Conservation (phyloP, 2,888 invertebrate genomes). For the Ennomos quercinarius region DNA sequence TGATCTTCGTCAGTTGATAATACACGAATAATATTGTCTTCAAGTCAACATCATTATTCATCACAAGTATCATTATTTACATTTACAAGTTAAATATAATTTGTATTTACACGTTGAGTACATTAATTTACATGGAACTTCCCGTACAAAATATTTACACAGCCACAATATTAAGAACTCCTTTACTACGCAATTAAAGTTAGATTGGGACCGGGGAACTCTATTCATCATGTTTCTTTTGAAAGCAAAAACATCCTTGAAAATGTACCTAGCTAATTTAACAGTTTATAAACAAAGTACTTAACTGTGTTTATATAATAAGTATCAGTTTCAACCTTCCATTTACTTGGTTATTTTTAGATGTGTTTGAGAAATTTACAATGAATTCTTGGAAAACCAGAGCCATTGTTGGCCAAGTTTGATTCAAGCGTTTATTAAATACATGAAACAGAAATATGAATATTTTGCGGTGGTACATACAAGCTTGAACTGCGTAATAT, state of each 20-base stretch:
- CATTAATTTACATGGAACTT: slow-evolving; percentile 54
- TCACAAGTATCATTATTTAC: slow-evolving; percentile 51
- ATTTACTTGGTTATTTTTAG: too few species aligned
- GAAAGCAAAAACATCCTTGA: not conserved
- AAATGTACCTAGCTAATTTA: not conserved
- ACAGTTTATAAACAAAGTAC: too few species aligned
- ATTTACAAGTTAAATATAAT: slow-evolving; percentile 51
- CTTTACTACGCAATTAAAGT: slow-evolving; percentile 31
- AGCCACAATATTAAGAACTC: slow-evolving; percentile 30
- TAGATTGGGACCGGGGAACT: slow-evolving; percentile 37
- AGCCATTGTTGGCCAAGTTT: too few species aligned
- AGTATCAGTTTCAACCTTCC: too few species aligned
- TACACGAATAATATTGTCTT: slow-evolving; percentile 59
- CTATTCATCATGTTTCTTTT: slow-evolving; percentile 15
- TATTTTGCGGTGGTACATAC: too few species aligned
- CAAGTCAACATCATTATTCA: slow-evolving; percentile 65
- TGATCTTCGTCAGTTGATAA: slow-evolving; percentile 4
- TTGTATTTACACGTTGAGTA: slow-evolving; percentile 69
- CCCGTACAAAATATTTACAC: slow-evolving; percentile 60
- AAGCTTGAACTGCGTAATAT: too few species aligned
- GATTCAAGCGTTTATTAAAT: too few species aligned
- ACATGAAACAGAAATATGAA: too few species aligned
- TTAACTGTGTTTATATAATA: too few species aligned
- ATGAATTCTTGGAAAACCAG: too few species aligned
- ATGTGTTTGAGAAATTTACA: too few species aligned